Evolutionary conservation across 2,888 invertebrate species (phyloP), one percentile per base, ranked within the genome.

Genomic region (Chironomus tentans): DNA sequence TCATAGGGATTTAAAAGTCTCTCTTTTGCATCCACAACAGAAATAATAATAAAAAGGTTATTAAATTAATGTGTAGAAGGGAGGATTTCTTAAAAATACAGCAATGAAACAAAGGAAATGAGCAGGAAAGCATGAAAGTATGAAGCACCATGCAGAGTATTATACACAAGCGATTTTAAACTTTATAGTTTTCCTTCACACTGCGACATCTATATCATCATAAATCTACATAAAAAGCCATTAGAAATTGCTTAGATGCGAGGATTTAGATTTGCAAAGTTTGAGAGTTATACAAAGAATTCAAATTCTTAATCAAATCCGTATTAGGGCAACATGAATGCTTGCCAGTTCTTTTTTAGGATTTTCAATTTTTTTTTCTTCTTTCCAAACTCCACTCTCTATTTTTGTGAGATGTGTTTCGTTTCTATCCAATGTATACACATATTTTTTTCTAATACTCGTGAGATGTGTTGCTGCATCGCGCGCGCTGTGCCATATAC

Each of bases 211-310:
- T 24, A 24, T 38, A 38, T 38, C 38, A 38, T 65, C 65, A 65
- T 24, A 65, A 65, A 65, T 65, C 65, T 65, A 65, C 65, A 65
- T 65, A 65, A 65, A 65, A 22, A 65, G 65, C 65, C 62, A 65
- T 65, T 65, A 65, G 65, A 65, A 65, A 65, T 65, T 62, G 62
- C 62, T 62, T 65, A 65, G 65, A 22, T 38, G 21, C 65, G 65
- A 70, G 70, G 70, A 70, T 70, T 70, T 70, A 70, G 70, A 70
- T 70, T 70, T 70, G 70, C 70, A 50, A 70, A 50, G 47, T 70
- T 48, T 38, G 24, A 21, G 24, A 24, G 21, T 21, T 65, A 65
- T 65, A 65, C 69, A 47, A 65, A 69, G 69, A 69, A 46, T 69
- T 69, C 69, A 69, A 69, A 69, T 69, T 46, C 69, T 70, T 47